Conservation (phyloP, 2,113 vertebrate genomes). For the Anhinga anhinga region DNA sequence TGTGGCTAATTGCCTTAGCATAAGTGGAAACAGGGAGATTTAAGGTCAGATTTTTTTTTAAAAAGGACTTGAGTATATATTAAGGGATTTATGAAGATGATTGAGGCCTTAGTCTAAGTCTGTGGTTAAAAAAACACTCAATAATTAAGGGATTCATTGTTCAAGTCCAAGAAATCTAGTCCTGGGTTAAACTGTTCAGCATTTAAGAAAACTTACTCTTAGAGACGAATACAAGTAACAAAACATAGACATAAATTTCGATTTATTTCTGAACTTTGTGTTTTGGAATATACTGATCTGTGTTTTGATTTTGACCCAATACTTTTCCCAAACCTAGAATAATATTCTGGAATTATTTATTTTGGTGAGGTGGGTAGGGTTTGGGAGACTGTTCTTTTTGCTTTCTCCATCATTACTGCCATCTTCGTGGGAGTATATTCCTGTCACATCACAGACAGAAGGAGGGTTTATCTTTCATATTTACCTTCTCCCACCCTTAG, state of each 20-base stretch:
- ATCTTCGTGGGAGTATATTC: background rate
- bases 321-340: background rate
- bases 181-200: background rate
- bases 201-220: background rate
- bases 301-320: background rate
- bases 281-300: background rate
- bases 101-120: background rate
- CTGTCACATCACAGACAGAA: background rate
- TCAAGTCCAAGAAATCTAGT: background rate
- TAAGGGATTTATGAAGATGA: background rate
- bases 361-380: background rate
- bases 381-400: background rate
- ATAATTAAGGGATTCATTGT: background rate
- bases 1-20: background rate
- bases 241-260: background rate
- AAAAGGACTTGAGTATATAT: background rate
- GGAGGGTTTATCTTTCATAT: background rate
- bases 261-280: background rate
- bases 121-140: background rate
- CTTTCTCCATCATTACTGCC: background rate
- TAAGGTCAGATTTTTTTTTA: background rate
- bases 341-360: background rate
- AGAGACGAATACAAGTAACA: background rate
- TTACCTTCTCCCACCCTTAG: background rate
- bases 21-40: background rate